Evolutionary conservation across 2,797 vertebrate genomes (phyloP).

Genomic region (Propithecus perrieri): DNA sequence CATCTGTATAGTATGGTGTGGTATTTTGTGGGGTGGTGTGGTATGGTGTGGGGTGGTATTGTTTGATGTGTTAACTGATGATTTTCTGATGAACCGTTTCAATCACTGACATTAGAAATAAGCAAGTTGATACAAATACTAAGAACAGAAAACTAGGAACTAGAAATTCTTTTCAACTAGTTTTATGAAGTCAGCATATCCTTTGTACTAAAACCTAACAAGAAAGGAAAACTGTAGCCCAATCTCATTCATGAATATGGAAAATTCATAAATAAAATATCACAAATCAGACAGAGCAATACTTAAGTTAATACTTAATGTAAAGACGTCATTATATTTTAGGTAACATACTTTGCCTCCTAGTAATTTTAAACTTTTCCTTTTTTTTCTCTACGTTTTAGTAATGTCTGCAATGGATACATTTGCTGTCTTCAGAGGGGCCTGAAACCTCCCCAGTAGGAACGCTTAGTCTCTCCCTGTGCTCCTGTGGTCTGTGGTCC

Average conservation of each 20-base stretch:
- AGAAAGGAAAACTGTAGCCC: background rate
- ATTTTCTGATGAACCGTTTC: background rate
- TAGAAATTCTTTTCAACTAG: background rate
- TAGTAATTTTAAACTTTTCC: fast-evolving
- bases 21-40: background rate
- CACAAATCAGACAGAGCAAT: background rate
- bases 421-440: background rate
- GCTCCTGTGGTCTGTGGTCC: background rate
- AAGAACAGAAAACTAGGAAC: background rate
- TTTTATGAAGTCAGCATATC: background rate
- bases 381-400: background rate
- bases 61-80: background rate
- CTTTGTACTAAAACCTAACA: background rate
- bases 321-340: background rate
- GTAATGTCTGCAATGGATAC: background rate
- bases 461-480: fast-evolving
- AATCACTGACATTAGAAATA: background rate
- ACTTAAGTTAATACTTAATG: background rate
- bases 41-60: too few relatives aligned
- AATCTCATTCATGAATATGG: background rate
- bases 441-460: fast-evolving
- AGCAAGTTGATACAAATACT: background rate
- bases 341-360: fast-evolving
- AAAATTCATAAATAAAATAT: background rate
- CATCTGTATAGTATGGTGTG: fast-evolving